Base-by-base conservation (phyloP, 2,113 vertebrate species). In the Ammodytes marinus region DNA sequence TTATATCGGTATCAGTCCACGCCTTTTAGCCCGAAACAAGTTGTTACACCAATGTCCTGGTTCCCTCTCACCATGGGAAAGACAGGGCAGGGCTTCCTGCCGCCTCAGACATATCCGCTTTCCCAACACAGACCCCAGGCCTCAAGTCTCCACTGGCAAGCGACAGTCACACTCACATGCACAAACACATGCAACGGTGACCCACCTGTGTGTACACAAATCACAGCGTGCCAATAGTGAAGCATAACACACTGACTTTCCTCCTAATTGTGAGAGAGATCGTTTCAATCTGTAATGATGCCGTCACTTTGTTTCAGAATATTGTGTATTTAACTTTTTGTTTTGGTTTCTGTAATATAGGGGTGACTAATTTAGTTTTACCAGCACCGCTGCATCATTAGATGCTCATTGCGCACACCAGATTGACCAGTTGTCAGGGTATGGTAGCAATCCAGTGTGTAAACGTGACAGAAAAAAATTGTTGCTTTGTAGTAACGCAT, bases 41-140 rank as follows among this genome's bases (percentile, higher is more conserved):
- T 66, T 54, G 58, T 64, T 77, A 59, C 66, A 73, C 68, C 82
- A 84, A 66, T 79, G 82, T 89, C 69, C 85, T 70, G 50, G 87
- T 83, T 86, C 75, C 55, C 85, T 86, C 76, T 92, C 67, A 76
- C 82, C 91, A 85, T 95, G 93, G 93, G 93, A 95, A 94, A 94
- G 85, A 67, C 83, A 77, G 94, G 92, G 92, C 88, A 91, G 88
- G 89, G 91, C 88, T 95, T 95, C 95, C 95, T 95, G 94, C 87
- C 11, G 74, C 92, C 92, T 90, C 87, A 85, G 90, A 92, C 86
- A 65, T 89, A 91, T 95, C 95, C 93, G 91, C 86, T 93, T 94
- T 94, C 92, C 92, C 93, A 89, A 93, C 91, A 66, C 84, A 52
- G 84, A 89, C 69, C 83, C 81, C 79, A 55, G 78, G 86, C 73